Percentiles rank a stretch among this genome's conserved stretches.
Evolutionary conservation across 2,113 vertebrate genomes (phyloP).

Genomic region (Cyprinodon variegatus): DNA sequence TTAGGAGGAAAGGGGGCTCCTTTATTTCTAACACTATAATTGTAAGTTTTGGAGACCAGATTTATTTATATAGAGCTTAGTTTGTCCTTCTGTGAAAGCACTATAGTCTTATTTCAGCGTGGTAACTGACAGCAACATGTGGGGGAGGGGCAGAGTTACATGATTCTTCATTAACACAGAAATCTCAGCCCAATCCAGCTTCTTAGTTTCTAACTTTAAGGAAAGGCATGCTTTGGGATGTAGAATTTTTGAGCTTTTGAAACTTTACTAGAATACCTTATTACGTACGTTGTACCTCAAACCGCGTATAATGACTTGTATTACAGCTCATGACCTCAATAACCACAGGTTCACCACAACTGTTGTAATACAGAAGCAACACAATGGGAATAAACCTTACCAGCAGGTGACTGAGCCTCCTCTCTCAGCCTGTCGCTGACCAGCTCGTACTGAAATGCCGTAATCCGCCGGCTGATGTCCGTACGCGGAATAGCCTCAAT

Average conservation of each 20-base stretch:
- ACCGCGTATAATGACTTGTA: background rate
- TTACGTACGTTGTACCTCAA: background rate
- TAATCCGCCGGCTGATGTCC: slow-evolving; percentile 94
- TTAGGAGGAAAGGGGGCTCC: background rate
- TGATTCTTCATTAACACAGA: background rate
- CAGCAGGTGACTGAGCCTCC: slow-evolving; percentile 79
- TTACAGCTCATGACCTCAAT: slow-evolving; percentile 12
- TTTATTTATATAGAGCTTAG: background rate
- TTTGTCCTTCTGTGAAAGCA: background rate
- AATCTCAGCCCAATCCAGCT: background rate
- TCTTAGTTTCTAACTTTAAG: background rate
- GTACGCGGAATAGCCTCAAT: slow-evolving; percentile 91
- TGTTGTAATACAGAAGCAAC: background rate
- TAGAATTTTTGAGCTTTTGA: background rate
- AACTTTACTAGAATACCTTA: background rate
- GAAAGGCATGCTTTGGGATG: background rate
- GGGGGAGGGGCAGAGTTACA: background rate
- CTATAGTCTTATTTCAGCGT: too few species aligned
- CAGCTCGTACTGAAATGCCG: slow-evolving; percentile 95
- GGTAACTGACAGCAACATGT: background rate
- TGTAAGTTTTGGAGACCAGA: background rate
- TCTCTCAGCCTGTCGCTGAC: slow-evolving; percentile 78
- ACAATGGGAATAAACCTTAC: slow-evolving; percentile 74
- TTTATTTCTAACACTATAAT: background rate
- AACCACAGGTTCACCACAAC: background rate